Conservation (phyloP, 1,140 invertebrate genomes). For the Cephus cinctus region DNA sequence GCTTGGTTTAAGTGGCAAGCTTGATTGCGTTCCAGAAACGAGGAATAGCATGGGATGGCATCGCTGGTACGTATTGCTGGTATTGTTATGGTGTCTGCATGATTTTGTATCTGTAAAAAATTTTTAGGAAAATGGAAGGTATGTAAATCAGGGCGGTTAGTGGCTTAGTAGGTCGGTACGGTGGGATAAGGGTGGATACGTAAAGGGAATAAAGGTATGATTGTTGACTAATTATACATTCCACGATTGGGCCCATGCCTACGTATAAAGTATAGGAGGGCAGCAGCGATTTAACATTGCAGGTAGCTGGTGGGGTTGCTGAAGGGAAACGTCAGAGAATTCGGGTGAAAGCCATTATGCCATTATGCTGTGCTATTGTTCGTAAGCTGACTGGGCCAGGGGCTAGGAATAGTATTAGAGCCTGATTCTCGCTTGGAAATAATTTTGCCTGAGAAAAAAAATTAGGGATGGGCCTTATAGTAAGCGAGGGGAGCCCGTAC, state of each 20-base stretch:
- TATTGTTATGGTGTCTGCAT: too few species aligned
- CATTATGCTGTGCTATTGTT: constrained; percentile 29
- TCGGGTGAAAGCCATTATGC: constrained; percentile 31
- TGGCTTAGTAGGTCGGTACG: too few species aligned
- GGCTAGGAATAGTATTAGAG: constrained; percentile 24
- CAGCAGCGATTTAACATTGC: constrained; percentile 16
- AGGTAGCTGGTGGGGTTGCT: constrained; percentile 11
- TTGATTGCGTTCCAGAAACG: too few species aligned
- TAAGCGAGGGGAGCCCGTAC: constrained; percentile 1
- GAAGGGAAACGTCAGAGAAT: too few species aligned
- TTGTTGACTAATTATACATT: constrained; percentile 28
- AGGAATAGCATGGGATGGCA: too few species aligned
- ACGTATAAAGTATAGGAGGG: constrained; percentile 13
- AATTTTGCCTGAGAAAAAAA: constrained; percentile 18
- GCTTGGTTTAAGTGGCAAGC: too few species aligned
- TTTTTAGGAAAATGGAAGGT: too few species aligned
- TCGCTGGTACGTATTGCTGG: too few species aligned
- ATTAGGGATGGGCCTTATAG: constrained; percentile 11
- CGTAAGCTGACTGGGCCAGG: constrained; percentile 1
- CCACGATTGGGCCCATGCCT: constrained; percentile 12
- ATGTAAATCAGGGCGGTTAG: too few species aligned
- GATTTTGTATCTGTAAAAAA: too few species aligned
- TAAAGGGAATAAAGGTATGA: constrained; percentile 21
- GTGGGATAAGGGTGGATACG: background rate
- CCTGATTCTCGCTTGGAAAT: constrained; percentile 35